Conservation (phyloP, 2,797 vertebrate species). For the Parauchenoglanis punctatus region DNA sequence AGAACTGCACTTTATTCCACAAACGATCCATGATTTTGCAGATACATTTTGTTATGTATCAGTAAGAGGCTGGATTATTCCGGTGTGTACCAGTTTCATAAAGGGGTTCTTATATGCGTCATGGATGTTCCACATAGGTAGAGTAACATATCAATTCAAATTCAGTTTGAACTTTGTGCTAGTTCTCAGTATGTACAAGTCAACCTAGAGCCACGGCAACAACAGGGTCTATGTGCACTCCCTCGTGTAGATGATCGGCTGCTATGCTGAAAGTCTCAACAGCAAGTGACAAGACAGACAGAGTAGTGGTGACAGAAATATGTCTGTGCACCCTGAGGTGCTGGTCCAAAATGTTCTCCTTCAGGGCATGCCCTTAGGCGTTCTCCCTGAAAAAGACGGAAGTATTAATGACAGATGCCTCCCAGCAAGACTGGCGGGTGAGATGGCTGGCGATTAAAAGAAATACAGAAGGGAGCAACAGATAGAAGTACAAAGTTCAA, state of each 20-base stretch:
- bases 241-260: background rate
- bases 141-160: background rate
- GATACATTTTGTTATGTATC: background rate
- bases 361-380: background rate
- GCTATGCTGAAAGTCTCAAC: background rate
- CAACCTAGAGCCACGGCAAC: background rate
- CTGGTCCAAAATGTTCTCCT: too few relatives aligned
- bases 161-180: background rate
- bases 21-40: too few relatives aligned
- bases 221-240: background rate
- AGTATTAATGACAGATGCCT: background rate
- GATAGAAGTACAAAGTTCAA: background rate
- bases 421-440: background rate
- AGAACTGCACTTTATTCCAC: too few relatives aligned
- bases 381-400: background rate
- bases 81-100: background rate
- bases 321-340: background rate
- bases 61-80: background rate
- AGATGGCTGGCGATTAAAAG: background rate
- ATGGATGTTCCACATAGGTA: background rate
- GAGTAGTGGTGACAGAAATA: background rate
- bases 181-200: background rate
- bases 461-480: background rate
- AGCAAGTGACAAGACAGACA: background rate
- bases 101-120: background rate